Conservation (phyloP, 2,888 invertebrate genomes). For the Nipponacmea schrenckii region DNA sequence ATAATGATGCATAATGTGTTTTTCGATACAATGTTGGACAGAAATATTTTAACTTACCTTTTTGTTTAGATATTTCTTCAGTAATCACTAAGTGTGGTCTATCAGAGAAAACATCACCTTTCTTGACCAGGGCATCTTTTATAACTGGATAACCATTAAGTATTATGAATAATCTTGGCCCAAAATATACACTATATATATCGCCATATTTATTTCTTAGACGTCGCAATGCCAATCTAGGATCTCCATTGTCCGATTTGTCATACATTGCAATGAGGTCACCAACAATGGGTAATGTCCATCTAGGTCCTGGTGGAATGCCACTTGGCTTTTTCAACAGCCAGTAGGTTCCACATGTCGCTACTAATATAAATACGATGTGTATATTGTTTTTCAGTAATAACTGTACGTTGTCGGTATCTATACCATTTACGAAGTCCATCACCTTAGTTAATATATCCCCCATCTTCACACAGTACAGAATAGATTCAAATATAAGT, state of each 20-base stretch:
- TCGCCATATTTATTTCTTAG: constrained; percentile 42
- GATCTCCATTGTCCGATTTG: constrained; percentile 19
- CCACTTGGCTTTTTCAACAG: constrained; percentile 5
- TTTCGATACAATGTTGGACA: too few species aligned
- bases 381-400: not conserved
- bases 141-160: constrained; percentile 39
- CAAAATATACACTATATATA: constrained; percentile 39
- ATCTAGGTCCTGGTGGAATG: constrained; percentile 11
- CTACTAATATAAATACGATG: not conserved
- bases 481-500: not conserved
- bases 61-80: not conserved
- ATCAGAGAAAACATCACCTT: constrained; percentile 37
- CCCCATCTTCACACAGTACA: not conserved
- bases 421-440: not conserved
- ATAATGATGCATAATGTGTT: too few species aligned
- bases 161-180: constrained; percentile 35
- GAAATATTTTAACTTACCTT: constrained; percentile 11
- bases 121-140: constrained; percentile 40
- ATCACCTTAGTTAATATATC: not conserved
- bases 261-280: not conserved
- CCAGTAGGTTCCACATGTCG: not conserved
- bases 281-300: constrained; percentile 12
- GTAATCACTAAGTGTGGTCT: constrained; percentile 32
- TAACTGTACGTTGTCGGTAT: too few species aligned
- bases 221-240: constrained; percentile 28